These are phyloP conservation scores for Tipula vernalis DNA, from an alignment of 2,888 invertebrate species.

Conservation along the genomic window DNA sequence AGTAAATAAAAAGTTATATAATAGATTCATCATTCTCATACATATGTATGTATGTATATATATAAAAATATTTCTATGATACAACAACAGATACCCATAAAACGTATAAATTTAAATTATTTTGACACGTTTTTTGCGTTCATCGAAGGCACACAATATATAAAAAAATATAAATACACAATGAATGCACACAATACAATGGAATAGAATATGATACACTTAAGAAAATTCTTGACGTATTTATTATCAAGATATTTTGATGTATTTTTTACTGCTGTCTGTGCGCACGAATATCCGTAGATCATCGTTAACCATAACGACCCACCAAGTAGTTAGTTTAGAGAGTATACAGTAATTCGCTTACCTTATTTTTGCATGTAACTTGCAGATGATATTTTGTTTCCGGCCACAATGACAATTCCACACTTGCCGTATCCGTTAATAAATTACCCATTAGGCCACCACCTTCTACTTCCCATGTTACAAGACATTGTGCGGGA, in stretches of 20 bases:
- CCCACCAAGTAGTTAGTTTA: not conserved
- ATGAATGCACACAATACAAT: not conserved
- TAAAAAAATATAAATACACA: not conserved
- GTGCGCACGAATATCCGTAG: not conserved
- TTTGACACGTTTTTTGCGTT: not conserved
- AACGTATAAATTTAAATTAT: not conserved
- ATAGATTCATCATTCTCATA: not conserved
- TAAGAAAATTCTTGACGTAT: not conserved
- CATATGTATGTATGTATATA: not conserved
- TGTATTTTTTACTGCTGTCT: not conserved
- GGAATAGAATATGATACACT: not conserved
- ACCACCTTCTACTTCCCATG: conserved; percentile 35
- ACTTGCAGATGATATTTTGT: conserved; percentile 35
- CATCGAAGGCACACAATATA: not conserved
- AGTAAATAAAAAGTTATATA: not conserved
- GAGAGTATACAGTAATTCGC: not conserved
- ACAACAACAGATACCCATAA: not conserved
- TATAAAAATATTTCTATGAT: not conserved
- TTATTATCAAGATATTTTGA: not conserved
- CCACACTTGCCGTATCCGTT: conserved; percentile 33
- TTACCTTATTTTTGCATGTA: conserved; percentile 35
- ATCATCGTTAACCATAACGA: not conserved
- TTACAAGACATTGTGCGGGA: conserved; percentile 32
- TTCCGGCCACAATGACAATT: conserved; percentile 34
- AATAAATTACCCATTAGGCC: conserved; percentile 34